Conservation (phyloP, 2,888 invertebrate genomes). For the Archips xylosteana region DNA sequence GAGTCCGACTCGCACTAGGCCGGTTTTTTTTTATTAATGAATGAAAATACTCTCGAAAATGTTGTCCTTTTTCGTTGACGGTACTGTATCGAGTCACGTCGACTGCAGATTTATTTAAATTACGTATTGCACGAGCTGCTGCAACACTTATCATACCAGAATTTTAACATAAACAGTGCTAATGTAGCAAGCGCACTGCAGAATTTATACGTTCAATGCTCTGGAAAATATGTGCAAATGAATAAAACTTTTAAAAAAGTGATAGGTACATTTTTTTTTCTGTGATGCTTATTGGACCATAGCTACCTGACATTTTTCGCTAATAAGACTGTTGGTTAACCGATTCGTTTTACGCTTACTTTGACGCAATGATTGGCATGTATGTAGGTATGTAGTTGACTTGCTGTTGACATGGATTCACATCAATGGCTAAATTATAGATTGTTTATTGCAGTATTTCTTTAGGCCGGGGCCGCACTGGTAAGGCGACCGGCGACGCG, state of each 20-base stretch:
- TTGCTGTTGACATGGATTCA: not conserved
- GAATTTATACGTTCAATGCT: not conserved
- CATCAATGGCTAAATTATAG: not conserved
- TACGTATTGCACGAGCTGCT: not conserved
- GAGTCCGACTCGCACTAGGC: too few species aligned
- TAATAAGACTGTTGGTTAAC: conserved; percentile 27
- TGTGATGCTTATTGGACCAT: conserved; percentile 15
- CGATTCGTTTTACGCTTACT: conserved; percentile 5
- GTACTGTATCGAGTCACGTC: too few species aligned
- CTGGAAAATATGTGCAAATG: conserved; percentile 14
- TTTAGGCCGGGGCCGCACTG: too few species aligned
- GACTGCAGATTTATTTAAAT: not conserved
- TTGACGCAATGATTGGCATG: conserved; percentile 31
- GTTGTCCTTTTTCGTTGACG: too few species aligned
- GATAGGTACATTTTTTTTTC: conserved; percentile 11
- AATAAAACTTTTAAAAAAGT: conserved; percentile 8
- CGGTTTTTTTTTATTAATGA: too few species aligned
- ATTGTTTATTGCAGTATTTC: too few species aligned
- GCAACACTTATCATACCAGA: not conserved
- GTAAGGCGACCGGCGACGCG: too few species aligned
- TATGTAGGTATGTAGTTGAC: not conserved
- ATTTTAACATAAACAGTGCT: not conserved
- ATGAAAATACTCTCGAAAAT: too few species aligned
- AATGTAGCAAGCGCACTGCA: conserved; percentile 8
- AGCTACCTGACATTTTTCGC: conserved; percentile 31